A percentile compares a stretch with the other conserved stretches of the same genome.
Conservation (phyloP, 1,140 invertebrate species). For the Linepithema humile region DNA sequence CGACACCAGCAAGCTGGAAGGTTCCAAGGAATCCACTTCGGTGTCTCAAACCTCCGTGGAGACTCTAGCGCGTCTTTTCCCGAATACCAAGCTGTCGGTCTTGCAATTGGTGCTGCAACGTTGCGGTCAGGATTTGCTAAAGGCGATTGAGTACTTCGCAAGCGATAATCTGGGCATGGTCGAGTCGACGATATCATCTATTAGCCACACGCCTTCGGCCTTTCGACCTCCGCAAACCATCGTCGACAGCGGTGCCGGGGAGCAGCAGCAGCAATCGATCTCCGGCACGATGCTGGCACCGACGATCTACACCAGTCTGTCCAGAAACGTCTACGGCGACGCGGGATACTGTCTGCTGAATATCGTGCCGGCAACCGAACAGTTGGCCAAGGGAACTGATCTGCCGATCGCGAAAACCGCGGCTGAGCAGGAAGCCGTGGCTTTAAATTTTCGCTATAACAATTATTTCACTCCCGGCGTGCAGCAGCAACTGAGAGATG, state of each 20-base stretch:
- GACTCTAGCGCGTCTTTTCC: conserved; percentile 94
- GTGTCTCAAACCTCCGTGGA: conserved; percentile 90
- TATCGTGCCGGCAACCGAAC: conserved; percentile 72
- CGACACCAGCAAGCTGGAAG: conserved; percentile 54
- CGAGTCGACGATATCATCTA: not conserved
- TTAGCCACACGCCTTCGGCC: conserved; percentile 59
- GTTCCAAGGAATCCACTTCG: conserved; percentile 52
- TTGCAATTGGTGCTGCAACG: conserved; percentile 94
- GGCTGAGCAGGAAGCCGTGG: conserved; percentile 67
- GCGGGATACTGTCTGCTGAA: conserved; percentile 77
- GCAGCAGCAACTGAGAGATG: conserved; percentile 74
- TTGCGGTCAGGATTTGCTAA: conserved; percentile 94
- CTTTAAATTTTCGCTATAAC: conserved; percentile 75
- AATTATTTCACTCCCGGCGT: conserved; percentile 73
- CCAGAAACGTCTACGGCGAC: conserved; percentile 75
- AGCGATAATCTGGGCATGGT: conserved; percentile 71
- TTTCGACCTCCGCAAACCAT: conserved; percentile 70
- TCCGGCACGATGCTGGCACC: conserved; percentile 59
- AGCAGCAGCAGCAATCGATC: conserved; percentile 44
- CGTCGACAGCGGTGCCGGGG: conserved; percentile 19
- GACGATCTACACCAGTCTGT: conserved; percentile 72
- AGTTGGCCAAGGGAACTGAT: conserved; percentile 54
- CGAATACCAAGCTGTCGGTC: conserved; percentile 93
- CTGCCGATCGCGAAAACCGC: conserved; percentile 59
- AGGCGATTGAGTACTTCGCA: conserved; percentile 89